Evolutionary conservation across 2,888 invertebrate species (phyloP).

Genomic region (Diaprepes abbreviatus): DNA sequence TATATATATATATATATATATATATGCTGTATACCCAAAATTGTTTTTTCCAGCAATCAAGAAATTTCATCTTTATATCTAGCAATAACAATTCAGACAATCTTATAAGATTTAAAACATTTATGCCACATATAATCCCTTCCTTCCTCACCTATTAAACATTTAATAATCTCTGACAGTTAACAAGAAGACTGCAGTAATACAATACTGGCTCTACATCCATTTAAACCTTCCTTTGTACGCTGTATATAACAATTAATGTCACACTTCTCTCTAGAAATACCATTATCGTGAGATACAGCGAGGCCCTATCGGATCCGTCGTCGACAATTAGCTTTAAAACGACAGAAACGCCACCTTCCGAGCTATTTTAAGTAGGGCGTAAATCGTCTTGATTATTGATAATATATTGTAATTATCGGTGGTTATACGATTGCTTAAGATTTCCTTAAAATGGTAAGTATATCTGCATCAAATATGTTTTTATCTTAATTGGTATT

Average conservation of each 20-base stretch:
- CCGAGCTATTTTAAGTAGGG: constrained; percentile 37
- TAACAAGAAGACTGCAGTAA: constrained; percentile 21
- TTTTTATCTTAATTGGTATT: too few species aligned
- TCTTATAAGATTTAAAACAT: background rate
- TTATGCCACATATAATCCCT: constrained; percentile 6
- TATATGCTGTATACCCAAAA: too few species aligned
- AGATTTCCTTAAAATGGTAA: too few species aligned
- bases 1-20: too few species aligned
- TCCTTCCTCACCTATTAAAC: constrained; percentile 17
- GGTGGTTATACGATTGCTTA: too few species aligned
- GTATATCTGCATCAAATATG: too few species aligned
- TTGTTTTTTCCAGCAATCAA: too few species aligned
- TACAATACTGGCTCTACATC: constrained; percentile 20
- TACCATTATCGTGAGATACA: constrained; percentile 43
- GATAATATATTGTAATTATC: too few species aligned
- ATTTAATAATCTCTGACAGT: constrained; percentile 13
- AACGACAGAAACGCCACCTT: constrained; percentile 41
- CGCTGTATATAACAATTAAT: constrained; percentile 42
- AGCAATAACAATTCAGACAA: background rate
- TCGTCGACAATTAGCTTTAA: constrained; percentile 45
- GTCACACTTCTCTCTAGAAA: constrained; percentile 37
- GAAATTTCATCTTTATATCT: too few species aligned
- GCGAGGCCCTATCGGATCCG: constrained; percentile 37
- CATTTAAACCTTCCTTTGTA: constrained; percentile 25
- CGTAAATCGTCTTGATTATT: background rate